Base-by-base conservation (phyloP, 2,113 vertebrate genomes). In the Neolamprologus modestus region DNA sequence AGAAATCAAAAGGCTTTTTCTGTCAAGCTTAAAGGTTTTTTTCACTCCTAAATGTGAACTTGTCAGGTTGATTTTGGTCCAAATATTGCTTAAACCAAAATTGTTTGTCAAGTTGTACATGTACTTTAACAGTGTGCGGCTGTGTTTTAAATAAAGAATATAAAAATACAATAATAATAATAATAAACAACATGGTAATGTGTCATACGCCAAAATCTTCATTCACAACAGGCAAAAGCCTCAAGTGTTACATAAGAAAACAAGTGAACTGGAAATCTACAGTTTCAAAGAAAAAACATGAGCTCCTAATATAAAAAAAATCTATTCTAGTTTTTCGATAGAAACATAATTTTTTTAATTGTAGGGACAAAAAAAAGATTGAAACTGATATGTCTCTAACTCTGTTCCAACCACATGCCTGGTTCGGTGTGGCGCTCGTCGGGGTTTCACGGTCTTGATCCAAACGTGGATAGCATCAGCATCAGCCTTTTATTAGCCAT, bases 141-240 rank as follows among this genome's bases (percentile, higher is more conserved):
- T n/a, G 61, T 66, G 10, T 2, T 37, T 66, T 37, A 63, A 63
- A 63, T 10, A 33, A 61, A n/a, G 31, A 63, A n/a, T 35, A 35
- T 35, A 35, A n/a, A 63, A 63, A 63, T 63, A 12, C 21, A 21
- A 21, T 35, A 33, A 28, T 3, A 28, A 5, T 9, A 59, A 61
- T 4, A 33, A 61, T 2, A 31, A 63, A 63, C 9, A 63, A 63
- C 59, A 33, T 17, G 28, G 16, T 33, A n/a, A 63, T 11, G 31
- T 63, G 31, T 35, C 16, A 7, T 3, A 19, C 3, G 3, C 31
- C 9, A 63, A n/a, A 35, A 66, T 66, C 10, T n/a, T 66, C 0
- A 66, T 66, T 66, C 10, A n/a, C 9, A n/a, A n/a, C 4, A 63
- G 0, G 17, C 31, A 35, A 63, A 35, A 35, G 31, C 9, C 0